These are phyloP conservation scores for Lucilia sericata DNA, from an alignment of 1,140 invertebrate species.

Conservation along the genomic window DNA sequence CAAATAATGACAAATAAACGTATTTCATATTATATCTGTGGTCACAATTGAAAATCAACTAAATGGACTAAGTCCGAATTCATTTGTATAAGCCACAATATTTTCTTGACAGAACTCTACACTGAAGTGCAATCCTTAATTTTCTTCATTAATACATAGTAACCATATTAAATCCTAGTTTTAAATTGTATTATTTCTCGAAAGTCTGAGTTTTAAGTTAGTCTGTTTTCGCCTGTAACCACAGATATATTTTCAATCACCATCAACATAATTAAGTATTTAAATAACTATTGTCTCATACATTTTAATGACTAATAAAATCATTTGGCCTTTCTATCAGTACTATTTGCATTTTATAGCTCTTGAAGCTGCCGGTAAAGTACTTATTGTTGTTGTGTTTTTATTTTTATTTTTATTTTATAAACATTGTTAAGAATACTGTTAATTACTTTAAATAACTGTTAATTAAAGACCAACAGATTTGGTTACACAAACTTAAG, in stretches of 20 bases:
- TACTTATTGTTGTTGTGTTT: neutral
- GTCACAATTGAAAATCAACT: no score
- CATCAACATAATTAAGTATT: neutral
- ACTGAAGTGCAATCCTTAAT: no score
- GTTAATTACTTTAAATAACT: conserved; percentile 27
- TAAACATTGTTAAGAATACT: conserved; percentile 27
- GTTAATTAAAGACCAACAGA: conserved; percentile 22
- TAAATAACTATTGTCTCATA: neutral
- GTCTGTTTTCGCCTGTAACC: no score
- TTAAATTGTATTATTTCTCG: no score
- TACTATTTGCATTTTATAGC: neutral
- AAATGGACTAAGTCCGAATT: no score
- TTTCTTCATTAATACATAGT: no score
- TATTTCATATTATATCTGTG: neutral
- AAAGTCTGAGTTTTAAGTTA: no score
- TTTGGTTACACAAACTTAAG: neutral
- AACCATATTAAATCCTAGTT: no score
- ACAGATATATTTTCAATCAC: neutral
- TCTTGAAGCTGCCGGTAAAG: neutral
- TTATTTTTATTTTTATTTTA: neutral
- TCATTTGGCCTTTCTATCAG: neutral
- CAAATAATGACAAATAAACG: no score
- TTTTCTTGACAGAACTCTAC: no score
- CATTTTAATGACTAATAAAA: conserved; percentile 1
- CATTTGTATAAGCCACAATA: no score